Percentiles rank a stretch among this genome's conserved stretches.
Evolutionary conservation across 2,888 invertebrate species (phyloP).

Genomic region (Monopis laevigella): DNA sequence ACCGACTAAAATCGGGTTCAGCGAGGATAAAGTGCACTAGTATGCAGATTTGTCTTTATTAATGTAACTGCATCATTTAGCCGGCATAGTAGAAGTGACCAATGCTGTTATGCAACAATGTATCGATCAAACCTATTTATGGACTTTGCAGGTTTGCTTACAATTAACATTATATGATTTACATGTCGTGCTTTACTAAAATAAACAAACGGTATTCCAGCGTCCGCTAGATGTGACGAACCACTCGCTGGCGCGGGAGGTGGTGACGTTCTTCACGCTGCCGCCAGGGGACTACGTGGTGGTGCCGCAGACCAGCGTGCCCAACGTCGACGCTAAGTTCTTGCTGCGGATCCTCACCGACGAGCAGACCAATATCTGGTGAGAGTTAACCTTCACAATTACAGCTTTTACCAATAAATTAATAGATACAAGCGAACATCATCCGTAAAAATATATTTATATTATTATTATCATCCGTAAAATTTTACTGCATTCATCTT

Average conservation of each 20-base stretch:
- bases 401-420: too few species aligned
- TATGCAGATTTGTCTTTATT: neutral
- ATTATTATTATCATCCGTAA: too few species aligned
- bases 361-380: slow-evolving; percentile 78
- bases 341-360: slow-evolving; percentile 76
- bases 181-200: neutral
- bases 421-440: too few species aligned
- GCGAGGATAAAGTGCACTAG: neutral
- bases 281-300: slow-evolving; percentile 79
- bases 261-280: slow-evolving; percentile 78
- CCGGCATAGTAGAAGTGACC: too few species aligned
- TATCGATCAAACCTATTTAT: too few species aligned
- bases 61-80: too few species aligned
- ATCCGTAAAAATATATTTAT: too few species aligned
- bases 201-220: slow-evolving; percentile 33
- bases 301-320: slow-evolving; percentile 75
- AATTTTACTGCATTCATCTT: too few species aligned
- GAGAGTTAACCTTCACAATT: too few species aligned
- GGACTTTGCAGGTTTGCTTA: too few species aligned
- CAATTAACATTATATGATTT: neutral
- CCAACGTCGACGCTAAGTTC: slow-evolving; percentile 76
- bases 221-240: slow-evolving; percentile 74
- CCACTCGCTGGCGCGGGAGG: slow-evolving; percentile 72
- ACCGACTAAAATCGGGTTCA: too few species aligned
- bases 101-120: too few species aligned